Evolutionary conservation across 2,888 invertebrate species (phyloP).

Genomic region (Atherix ibis): DNA sequence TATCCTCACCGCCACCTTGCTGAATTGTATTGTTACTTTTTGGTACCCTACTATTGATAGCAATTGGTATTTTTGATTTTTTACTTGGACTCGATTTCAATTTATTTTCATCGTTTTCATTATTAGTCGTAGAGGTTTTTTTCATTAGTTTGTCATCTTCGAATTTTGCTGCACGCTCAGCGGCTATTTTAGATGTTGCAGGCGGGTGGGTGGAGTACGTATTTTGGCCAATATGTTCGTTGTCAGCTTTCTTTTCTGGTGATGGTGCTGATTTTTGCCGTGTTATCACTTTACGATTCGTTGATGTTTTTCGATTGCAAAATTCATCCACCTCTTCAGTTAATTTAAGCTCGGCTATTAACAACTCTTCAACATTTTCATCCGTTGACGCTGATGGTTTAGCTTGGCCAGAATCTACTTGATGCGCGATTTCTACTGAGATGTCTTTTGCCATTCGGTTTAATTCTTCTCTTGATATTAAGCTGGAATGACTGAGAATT

Average conservation of each 20-base stretch:
- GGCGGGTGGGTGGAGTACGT: slow-evolving; percentile 31
- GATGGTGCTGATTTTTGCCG: slow-evolving; percentile 29
- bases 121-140: slow-evolving; percentile 3
- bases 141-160: slow-evolving; percentile 15
- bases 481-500: slow-evolving; percentile 52
- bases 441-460: slow-evolving; percentile 22
- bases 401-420: neutral
- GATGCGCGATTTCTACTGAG: neutral
- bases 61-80: slow-evolving; percentile 31
- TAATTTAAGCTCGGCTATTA: slow-evolving; percentile 28
- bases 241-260: slow-evolving; percentile 11
- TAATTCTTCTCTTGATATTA: slow-evolving; percentile 23
- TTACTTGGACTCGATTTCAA: slow-evolving; percentile 26
- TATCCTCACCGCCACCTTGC: slow-evolving; percentile 32
- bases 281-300: slow-evolving; percentile 16
- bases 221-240: slow-evolving; percentile 11
- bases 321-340: slow-evolving; percentile 21
- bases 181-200: slow-evolving; percentile 16
- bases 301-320: slow-evolving; percentile 21
- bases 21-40: slow-evolving; percentile 14
- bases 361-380: slow-evolving; percentile 27
- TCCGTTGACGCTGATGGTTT: neutral
- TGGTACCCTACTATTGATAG: slow-evolving; percentile 19
- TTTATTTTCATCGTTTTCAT: slow-evolving; percentile 8
- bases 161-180: slow-evolving; percentile 15